Conservation (phyloP, 2,888 invertebrate genomes). For the Drosophila aldrichi region DNA sequence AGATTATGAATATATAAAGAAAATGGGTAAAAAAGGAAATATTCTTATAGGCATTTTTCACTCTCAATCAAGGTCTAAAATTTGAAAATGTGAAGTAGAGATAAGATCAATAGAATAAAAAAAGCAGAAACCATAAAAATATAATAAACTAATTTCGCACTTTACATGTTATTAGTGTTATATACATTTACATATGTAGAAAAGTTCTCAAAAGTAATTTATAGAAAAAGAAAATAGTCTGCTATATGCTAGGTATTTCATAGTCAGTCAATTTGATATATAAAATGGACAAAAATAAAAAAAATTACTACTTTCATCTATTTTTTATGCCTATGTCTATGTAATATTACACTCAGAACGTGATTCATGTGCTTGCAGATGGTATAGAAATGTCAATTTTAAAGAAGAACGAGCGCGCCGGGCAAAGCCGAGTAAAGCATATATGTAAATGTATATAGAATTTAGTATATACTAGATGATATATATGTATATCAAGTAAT, state of each 20-base stretch:
- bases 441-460: no score
- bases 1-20: no score
- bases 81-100: neutral
- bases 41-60: neutral
- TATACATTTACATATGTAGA: no score
- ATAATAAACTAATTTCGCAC: no score
- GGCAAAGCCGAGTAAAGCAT: neutral
- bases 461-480: neutral
- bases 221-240: neutral
- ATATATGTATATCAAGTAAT: neutral
- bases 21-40: neutral
- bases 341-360: neutral
- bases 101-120: neutral
- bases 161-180: no score
- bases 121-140: neutral
- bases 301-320: neutral
- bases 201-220: no score
- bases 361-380: conserved; percentile 5
- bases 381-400: conserved; percentile 3
- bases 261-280: neutral
- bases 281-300: neutral
- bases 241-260: neutral
- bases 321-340: neutral
- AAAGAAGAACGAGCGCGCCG: conserved; percentile 1
- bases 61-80: neutral